Percentiles rank a stretch among this genome's conserved stretches.
Evolutionary conservation across 2,797 vertebrate species (phyloP).

Genomic region (Coilia nasus): DNA sequence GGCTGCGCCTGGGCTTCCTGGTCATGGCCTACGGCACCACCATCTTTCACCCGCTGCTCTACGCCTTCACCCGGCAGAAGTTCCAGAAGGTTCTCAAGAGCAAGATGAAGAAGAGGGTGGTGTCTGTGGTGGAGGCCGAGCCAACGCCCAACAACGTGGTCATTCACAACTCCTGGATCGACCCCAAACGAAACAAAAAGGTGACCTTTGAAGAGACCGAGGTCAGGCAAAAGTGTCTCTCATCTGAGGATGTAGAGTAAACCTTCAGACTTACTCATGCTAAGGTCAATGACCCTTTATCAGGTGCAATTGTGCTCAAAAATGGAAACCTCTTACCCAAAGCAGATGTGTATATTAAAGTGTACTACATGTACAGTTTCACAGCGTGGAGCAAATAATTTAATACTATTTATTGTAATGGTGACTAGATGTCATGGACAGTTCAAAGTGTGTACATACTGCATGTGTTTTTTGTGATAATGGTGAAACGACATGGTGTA

Average conservation of each 20-base stretch:
- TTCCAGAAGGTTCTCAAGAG: slow-evolving; percentile 97
- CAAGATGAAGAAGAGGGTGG: slow-evolving; percentile 96
- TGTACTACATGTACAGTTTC: slow-evolving; percentile 40
- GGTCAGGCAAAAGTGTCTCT: slow-evolving; percentile 88
- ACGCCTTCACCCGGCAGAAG: slow-evolving; percentile 97
- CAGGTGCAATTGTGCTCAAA: slow-evolving; percentile 43
- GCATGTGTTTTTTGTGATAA: slow-evolving; percentile 53
- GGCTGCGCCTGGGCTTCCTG: slow-evolving; percentile 93
- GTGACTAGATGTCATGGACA: slow-evolving; percentile 56
- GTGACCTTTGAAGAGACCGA: slow-evolving; percentile 88
- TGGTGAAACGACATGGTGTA: slow-evolving; percentile 40
- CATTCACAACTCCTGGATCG: slow-evolving; percentile 95
- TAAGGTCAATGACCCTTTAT: slow-evolving; percentile 30
- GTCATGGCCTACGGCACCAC: slow-evolving; percentile 99
- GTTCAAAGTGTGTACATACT: slow-evolving; percentile 52
- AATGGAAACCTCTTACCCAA: slow-evolving; percentile 43
- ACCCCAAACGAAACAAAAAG: slow-evolving; percentile 91
- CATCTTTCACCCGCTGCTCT: slow-evolving; percentile 96
- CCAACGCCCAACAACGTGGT: slow-evolving; percentile 88
- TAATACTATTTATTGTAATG: slow-evolving; percentile 64
- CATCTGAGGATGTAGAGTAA: slow-evolving; percentile 67
- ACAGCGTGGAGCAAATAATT: slow-evolving; percentile 50
- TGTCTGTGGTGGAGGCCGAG: slow-evolving; percentile 92
- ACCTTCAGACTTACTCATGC: slow-evolving; percentile 35
- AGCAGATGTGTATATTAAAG: slow-evolving; percentile 34